phyloP scores from a whole-genome alignment of 2,113 vertebrate species.

The Ctenodactylus gundi region DNA sequence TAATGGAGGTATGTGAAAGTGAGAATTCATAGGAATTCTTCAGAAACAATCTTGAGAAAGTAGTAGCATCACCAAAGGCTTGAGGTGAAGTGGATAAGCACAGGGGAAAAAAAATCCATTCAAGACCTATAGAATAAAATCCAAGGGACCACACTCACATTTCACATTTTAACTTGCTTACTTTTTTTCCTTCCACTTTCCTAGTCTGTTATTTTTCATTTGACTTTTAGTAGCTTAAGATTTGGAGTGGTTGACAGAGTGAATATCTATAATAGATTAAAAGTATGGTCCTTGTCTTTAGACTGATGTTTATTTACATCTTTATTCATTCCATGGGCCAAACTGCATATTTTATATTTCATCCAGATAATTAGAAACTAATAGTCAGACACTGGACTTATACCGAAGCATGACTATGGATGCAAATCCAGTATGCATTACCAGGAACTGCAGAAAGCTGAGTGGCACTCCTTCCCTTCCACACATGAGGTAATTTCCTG shows the following conservation, averaged over 20 bases:
- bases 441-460: neutral
- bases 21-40: neutral
- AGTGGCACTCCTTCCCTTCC: neutral
- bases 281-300: neutral
- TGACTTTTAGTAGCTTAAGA: neutral
- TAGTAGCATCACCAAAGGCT: neutral
- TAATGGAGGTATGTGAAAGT: neutral
- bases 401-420: neutral
- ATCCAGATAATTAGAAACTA: neutral
- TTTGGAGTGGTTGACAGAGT: neutral
- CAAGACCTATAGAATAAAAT: neutral
- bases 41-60: neutral
- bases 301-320: neutral
- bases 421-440: neutral
- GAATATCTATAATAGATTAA: neutral
- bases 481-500: neutral
- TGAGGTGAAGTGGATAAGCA: neutral
- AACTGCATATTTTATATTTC: neutral
- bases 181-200: neutral
- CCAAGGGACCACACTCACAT: neutral
- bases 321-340: neutral
- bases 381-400: neutral
- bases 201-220: neutral
- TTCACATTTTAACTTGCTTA: neutral
- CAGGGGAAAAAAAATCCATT: neutral